Evolutionary conservation across 2,888 invertebrate genomes (phyloP).

Genomic region (Mantis religiosa): DNA sequence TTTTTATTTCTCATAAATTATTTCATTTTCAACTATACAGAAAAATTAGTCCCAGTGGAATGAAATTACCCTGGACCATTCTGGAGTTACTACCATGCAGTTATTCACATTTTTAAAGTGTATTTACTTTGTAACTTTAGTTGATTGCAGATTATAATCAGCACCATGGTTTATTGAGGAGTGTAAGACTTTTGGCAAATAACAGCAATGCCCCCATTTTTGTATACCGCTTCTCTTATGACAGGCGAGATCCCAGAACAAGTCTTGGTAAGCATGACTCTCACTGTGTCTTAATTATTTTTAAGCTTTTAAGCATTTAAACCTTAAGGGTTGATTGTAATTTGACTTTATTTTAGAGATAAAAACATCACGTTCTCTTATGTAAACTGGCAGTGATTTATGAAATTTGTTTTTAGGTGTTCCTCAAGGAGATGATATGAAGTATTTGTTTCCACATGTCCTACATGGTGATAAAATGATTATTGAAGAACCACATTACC

Average conservation of each 20-base stretch:
- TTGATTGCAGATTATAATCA: conserved; percentile 22
- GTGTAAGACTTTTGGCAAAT: background rate
- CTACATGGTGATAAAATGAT: conserved; percentile 13
- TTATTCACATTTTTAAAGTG: no score
- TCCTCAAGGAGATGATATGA: conserved; percentile 27
- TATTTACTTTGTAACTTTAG: background rate
- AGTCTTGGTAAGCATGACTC: conserved; percentile 17
- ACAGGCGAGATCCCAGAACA: conserved; percentile 8
- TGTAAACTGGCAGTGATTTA: no score
- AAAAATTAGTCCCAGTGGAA: no score
- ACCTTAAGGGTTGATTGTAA: no score
- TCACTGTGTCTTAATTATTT: background rate
- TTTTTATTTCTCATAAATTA: no score
- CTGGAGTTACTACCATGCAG: no score
- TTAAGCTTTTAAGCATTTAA: background rate
- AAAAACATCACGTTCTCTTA: no score
- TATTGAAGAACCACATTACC: conserved; percentile 3
- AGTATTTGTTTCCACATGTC: conserved; percentile 23
- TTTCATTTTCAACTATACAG: no score
- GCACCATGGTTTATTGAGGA: conserved; percentile 21
- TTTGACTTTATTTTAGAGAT: no score
- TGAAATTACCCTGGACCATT: no score
- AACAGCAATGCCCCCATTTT: conserved; percentile 14
- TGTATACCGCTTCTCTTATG: conserved; percentile 26
- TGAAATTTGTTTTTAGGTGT: conserved; percentile 13